Percentiles rank a stretch among this genome's conserved stretches.
Evolutionary conservation across 1,140 invertebrate genomes (phyloP).

Genomic region (Leptestheria dahalacensis): DNA sequence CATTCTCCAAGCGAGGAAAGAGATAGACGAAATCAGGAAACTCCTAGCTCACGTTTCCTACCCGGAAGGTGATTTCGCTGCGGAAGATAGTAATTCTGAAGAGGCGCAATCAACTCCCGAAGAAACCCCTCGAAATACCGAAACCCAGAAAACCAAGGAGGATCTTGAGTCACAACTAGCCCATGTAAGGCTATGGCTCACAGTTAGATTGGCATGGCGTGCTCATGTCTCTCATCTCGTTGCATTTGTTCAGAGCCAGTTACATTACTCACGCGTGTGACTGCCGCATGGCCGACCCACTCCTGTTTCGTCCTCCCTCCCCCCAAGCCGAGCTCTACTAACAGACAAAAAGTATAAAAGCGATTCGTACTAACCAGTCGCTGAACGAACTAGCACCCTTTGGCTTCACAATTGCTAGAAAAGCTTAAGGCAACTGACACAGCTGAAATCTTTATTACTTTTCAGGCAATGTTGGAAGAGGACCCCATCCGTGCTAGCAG

Average conservation of each 20-base stretch:
- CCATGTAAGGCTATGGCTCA: not conserved
- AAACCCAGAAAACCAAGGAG: not conserved
- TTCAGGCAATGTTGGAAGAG: slow-evolving; percentile 10
- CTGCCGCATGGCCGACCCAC: no score
- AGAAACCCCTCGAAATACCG: not conserved
- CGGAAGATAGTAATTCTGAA: not conserved
- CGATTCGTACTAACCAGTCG: no score
- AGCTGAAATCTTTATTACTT: not conserved
- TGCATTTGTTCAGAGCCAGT: no score
- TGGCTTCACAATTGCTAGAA: no score
- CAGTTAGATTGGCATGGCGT: not conserved
- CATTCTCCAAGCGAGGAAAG: slow-evolving; percentile 5
- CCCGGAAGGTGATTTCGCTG: not conserved
- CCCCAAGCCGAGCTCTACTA: no score
- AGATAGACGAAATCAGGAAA: slow-evolving; percentile 9
- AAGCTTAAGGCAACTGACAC: no score
- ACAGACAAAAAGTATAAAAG: no score
- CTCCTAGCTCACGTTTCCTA: slow-evolving; percentile 2
- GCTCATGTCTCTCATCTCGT: no score
- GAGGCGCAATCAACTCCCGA: not conserved
- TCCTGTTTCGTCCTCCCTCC: no score
- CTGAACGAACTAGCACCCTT: no score
- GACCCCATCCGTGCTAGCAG: not conserved
- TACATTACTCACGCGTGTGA: no score
- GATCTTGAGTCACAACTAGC: not conserved